Percentiles rank a stretch among this genome's conserved stretches.
These are phyloP conservation scores for Pterobdella sp. DNA, from an alignment of 2,888 invertebrate species.

Conservation along the genomic window DNA sequence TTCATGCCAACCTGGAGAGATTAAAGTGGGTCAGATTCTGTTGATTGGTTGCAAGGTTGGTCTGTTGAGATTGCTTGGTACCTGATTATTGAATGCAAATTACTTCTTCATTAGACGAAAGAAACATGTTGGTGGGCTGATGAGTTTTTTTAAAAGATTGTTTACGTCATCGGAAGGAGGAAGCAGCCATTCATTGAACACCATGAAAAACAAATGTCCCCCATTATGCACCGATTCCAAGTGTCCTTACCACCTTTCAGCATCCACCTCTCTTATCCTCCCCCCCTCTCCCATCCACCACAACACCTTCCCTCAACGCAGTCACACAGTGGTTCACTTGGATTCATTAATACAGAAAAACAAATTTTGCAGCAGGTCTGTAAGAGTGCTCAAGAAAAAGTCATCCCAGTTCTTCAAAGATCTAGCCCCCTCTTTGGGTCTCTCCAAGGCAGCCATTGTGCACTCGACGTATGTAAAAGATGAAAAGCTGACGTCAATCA, in stretches of 20 bases:
- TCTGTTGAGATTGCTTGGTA: too few species aligned
- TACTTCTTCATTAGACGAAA: too few species aligned
- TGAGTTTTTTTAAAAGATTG: background rate
- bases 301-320: background rate
- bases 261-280: background rate
- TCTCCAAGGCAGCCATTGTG: constrained; percentile 17
- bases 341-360: background rate
- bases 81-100: too few species aligned
- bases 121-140: too few species aligned
- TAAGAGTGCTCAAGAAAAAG: background rate
- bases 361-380: background rate
- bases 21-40: too few species aligned
- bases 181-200: constrained; percentile 1
- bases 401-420: background rate
- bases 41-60: too few species aligned
- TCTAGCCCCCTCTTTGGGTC: constrained; percentile 13
- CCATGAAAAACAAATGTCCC: background rate
- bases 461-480: constrained; percentile 8
- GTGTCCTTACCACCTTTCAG: background rate
- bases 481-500: background rate
- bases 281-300: background rate
- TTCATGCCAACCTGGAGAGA: too few species aligned
- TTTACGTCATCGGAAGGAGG: background rate
- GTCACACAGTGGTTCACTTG: background rate
- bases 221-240: background rate